Conservation (phyloP, 2,797 vertebrate genomes). For the Chromis chromis region DNA sequence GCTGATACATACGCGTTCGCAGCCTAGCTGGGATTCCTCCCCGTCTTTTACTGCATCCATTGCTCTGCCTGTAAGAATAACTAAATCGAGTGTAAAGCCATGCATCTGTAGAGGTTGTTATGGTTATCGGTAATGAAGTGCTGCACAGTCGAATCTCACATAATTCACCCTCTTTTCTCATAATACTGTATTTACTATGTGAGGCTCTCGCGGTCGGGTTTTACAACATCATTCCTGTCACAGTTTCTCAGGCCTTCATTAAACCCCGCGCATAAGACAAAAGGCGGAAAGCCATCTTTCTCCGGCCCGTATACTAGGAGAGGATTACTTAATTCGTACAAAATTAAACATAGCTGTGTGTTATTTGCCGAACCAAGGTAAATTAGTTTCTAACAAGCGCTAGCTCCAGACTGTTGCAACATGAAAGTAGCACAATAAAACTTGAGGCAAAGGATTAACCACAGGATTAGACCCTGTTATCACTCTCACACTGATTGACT, state of each 20-base stretch:
- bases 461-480: neutral
- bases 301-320: neutral
- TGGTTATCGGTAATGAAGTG: too few species aligned
- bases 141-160: too few species aligned
- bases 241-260: slow-evolving; percentile 5
- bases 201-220: neutral
- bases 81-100: neutral
- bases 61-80: neutral
- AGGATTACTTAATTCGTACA: neutral
- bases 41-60: neutral
- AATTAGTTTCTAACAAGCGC: neutral
- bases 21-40: too few species aligned
- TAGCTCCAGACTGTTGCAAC: neutral
- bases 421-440: neutral
- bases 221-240: neutral
- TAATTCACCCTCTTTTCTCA: slow-evolving; percentile 1
- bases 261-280: neutral
- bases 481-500: neutral
- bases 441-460: neutral
- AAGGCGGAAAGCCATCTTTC: neutral
- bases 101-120: neutral
- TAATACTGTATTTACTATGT: neutral
- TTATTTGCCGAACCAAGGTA: neutral
- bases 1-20: too few species aligned
- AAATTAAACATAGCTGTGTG: neutral